phyloP scores from a whole-genome alignment of 92 coral and sea anemone genomes.

The Nematostella vectensis region DNA sequence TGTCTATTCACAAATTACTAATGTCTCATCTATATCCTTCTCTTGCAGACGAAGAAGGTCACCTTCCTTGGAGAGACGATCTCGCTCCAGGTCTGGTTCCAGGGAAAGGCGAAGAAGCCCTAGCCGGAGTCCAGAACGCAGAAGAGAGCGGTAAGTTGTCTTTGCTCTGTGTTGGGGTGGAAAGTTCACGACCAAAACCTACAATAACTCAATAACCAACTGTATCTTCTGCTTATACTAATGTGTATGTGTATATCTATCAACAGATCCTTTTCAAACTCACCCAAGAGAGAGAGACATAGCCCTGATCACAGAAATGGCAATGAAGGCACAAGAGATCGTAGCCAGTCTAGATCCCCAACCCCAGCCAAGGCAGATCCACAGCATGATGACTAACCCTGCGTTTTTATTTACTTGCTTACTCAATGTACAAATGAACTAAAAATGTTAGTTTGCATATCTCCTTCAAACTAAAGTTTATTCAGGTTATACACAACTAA shows the following conservation, averaged over 20 bases:
- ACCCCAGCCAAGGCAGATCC: too few species aligned
- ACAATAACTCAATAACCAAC: too few species aligned
- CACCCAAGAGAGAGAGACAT: constrained; percentile 8
- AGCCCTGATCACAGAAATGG: constrained; percentile 8
- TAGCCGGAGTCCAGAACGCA: constrained; percentile 12
- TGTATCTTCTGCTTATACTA: too few species aligned
- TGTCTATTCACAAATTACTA: neutral
- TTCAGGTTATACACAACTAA: too few species aligned
- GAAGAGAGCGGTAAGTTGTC: constrained; percentile 5
- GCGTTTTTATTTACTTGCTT: too few species aligned
- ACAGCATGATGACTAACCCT: neutral
- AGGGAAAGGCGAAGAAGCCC: constrained; percentile 20
- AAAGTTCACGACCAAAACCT: too few species aligned
- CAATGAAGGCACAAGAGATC: constrained; percentile 9
- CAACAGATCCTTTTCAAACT: constrained; percentile 7
- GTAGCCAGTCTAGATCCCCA: constrained; percentile 17
- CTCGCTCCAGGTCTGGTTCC: constrained; percentile 31
- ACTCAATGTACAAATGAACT: too few species aligned
- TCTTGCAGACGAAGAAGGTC: neutral
- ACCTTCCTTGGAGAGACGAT: constrained; percentile 10
- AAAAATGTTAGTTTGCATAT: too few species aligned
- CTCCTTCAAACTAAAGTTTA: too few species aligned
- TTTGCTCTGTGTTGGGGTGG: neutral
- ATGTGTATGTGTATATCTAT: neutral
- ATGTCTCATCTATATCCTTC: neutral